A percentile compares a stretch with the other conserved stretches of the same genome.
Evolutionary conservation across 2,888 invertebrate species (phyloP).

Genomic region (Rotaria sp.): DNA sequence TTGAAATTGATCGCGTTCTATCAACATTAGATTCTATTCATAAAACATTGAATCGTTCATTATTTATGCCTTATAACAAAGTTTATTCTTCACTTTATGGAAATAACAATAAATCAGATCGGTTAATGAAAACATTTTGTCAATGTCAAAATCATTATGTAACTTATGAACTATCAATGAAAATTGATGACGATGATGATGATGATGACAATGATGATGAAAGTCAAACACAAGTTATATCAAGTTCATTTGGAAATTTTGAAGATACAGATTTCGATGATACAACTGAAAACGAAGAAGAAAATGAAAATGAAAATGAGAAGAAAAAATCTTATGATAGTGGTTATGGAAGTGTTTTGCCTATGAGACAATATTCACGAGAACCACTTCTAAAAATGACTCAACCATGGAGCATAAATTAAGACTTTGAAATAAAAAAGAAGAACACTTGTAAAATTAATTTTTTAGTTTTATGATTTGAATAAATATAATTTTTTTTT

Average conservation of each 20-base stretch:
- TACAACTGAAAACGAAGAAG: background rate
- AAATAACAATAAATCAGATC: background rate
- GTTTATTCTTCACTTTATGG: background rate
- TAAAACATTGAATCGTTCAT: background rate
- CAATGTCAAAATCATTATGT: background rate
- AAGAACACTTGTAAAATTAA: background rate
- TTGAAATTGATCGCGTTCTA: background rate
- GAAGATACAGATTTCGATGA: background rate
- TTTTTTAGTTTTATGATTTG: background rate
- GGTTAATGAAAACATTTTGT: background rate
- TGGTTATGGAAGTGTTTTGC: background rate
- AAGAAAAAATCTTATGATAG: slow-evolving; percentile 4
- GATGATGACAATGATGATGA: background rate
- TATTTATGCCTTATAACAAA: background rate
- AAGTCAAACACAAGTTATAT: background rate
- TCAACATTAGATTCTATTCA: background rate
- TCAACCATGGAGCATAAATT: background rate
- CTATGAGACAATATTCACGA: background rate
- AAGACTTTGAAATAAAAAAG: background rate
- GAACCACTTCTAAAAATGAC: background rate
- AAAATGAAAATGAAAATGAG: slow-evolving; percentile 1
- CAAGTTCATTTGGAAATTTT: background rate
- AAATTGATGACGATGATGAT: background rate
- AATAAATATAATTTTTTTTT: background rate
- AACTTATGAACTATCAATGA: background rate